These are phyloP conservation scores for Microtus oregoni DNA, from an alignment of 2,113 vertebrate genomes.

Conservation along the genomic window DNA sequence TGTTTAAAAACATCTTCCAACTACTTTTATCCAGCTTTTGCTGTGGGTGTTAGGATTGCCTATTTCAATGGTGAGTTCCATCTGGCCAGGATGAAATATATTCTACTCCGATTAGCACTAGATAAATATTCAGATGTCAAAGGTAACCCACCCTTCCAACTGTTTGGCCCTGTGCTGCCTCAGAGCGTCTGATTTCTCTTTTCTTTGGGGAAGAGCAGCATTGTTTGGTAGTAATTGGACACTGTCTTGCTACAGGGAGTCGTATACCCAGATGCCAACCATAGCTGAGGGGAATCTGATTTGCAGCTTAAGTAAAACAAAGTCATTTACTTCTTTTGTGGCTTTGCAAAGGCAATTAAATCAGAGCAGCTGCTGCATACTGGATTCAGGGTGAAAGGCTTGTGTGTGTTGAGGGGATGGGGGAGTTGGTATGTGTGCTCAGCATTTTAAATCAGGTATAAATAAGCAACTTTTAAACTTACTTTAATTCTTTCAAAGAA, in stretches of 20 bases:
- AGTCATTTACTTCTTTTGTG: slow-evolving; percentile 74
- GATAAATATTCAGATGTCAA: slow-evolving; percentile 52
- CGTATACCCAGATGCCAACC: slow-evolving; percentile 47
- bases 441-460: slow-evolving; percentile 54
- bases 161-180: slow-evolving; percentile 20
- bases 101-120: slow-evolving; percentile 1
- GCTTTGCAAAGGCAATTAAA: slow-evolving; percentile 65
- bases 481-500: slow-evolving; percentile 62
- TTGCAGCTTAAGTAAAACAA: slow-evolving; percentile 73
- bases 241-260: slow-evolving; percentile 43
- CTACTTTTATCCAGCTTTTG: neutral
- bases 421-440: fast-evolving
- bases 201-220: slow-evolving; percentile 32
- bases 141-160: slow-evolving; percentile 12
- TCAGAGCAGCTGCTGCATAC: slow-evolving; percentile 58
- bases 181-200: slow-evolving; percentile 20
- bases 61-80: slow-evolving; percentile 44
- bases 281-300: slow-evolving; percentile 70
- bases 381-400: slow-evolving; percentile 27
- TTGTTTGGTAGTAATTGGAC: slow-evolving; percentile 66
- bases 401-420: neutral
- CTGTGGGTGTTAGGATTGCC: neutral
- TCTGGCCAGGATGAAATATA: neutral
- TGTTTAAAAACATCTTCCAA: neutral
- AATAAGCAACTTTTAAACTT: slow-evolving; percentile 26